Evolutionary conservation across 2,888 invertebrate genomes (phyloP).

Genomic region (Desoria tigrina): DNA sequence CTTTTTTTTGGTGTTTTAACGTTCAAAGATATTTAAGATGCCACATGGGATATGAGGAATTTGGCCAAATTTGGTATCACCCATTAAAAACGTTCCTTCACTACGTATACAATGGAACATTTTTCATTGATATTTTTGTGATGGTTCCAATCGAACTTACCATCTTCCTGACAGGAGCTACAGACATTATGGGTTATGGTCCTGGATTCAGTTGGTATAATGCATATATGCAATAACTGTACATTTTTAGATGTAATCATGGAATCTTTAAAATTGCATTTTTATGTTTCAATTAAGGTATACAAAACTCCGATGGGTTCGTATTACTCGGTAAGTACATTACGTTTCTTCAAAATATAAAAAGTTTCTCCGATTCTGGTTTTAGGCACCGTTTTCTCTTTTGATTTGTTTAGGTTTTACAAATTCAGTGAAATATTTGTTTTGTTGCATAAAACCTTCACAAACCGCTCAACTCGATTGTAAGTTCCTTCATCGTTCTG

Average conservation of each 20-base stretch:
- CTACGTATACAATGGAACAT: conserved; percentile 40
- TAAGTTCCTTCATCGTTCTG: conserved; percentile 26
- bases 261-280: conserved; percentile 4
- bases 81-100: conserved; percentile 40
- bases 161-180: conserved; percentile 18
- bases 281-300: conserved; percentile 22
- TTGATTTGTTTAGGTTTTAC: conserved; percentile 33
- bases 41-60: conserved; percentile 45
- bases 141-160: conserved; percentile 39
- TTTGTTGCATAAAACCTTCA: conserved; percentile 38
- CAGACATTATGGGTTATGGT: conserved; percentile 31
- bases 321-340: conserved; percentile 9
- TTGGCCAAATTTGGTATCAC: conserved; percentile 26
- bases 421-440: conserved; percentile 37
- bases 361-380: too few relatives aligned
- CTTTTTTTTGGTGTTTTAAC: too few relatives aligned
- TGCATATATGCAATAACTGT: too few relatives aligned
- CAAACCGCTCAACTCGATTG: conserved; percentile 34
- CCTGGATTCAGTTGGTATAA: conserved; percentile 29
- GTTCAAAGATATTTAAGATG: conserved; percentile 44
- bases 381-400: too few relatives aligned
- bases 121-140: conserved; percentile 39
- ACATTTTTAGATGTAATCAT: too few relatives aligned
- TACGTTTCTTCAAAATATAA: too few relatives aligned
- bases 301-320: conserved; percentile 40